These are phyloP conservation scores for Drosophila ambigua DNA, from an alignment of 1,140 invertebrate genomes.

Conservation along the genomic window DNA sequence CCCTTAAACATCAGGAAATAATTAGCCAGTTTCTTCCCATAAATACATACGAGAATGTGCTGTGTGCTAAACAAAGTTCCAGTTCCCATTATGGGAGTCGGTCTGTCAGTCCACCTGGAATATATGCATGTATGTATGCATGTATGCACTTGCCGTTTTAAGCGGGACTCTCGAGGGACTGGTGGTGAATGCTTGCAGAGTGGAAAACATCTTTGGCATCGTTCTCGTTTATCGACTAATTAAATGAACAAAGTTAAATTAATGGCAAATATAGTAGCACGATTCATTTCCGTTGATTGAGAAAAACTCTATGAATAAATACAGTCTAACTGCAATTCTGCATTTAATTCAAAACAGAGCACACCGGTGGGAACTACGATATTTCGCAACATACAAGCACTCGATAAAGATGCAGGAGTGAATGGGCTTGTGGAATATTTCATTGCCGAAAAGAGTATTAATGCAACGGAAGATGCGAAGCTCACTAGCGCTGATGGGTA, in stretches of 20 bases:
- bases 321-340: not conserved
- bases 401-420: constrained; percentile 93
- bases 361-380: constrained; percentile 94
- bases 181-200: not conserved
- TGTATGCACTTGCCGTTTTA: constrained; percentile 52
- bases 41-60: constrained; percentile 11
- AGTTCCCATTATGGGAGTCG: constrained; percentile 45
- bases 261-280: too few relatives aligned
- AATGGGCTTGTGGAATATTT: constrained; percentile 94
- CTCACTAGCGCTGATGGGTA: constrained; percentile 91
- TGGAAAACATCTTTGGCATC: too few relatives aligned
- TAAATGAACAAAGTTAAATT: too few relatives aligned
- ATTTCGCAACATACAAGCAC: constrained; percentile 92
- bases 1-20: constrained; percentile 25
- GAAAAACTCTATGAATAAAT: too few relatives aligned
- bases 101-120: constrained; percentile 52
- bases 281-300: too few relatives aligned
- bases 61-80: constrained; percentile 40
- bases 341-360: constrained; percentile 86
- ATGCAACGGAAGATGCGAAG: constrained; percentile 86
- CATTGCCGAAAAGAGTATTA: constrained; percentile 87
- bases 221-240: too few relatives aligned
- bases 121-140: constrained; percentile 16
- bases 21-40: constrained; percentile 18
- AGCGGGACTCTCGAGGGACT: constrained; percentile 49